Percentiles rank a stretch among this genome's conserved stretches.
These are phyloP conservation scores for Lithophane leautieri DNA, from an alignment of 2,888 invertebrate species.

Conservation along the genomic window DNA sequence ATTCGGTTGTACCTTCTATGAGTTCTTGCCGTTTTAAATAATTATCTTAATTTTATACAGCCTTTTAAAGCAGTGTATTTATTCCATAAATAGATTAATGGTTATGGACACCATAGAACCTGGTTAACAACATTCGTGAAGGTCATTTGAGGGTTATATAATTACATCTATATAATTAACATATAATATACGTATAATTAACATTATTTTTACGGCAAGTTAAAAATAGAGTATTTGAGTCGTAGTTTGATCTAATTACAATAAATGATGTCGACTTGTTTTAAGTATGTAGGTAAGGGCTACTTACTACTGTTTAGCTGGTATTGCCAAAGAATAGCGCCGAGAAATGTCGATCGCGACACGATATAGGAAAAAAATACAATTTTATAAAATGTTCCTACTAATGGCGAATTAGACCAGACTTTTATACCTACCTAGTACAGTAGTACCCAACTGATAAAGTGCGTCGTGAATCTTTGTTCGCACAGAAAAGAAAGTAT, in stretches of 20 bases:
- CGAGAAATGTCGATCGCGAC: neutral
- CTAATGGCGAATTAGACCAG: too few relatives aligned
- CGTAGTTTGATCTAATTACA: conserved; percentile 8
- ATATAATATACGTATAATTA: too few relatives aligned
- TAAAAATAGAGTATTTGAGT: conserved; percentile 13
- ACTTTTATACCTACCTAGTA: too few relatives aligned
- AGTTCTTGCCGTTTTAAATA: conserved; percentile 3
- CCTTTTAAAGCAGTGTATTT: neutral
- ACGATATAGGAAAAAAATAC: neutral
- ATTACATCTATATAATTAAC: too few relatives aligned
- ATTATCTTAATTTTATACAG: conserved; percentile 12
- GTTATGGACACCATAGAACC: conserved; percentile 8
- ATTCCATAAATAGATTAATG: conserved; percentile 10
- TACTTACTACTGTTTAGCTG: neutral
- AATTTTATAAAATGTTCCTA: too few relatives aligned
- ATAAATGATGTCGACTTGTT: conserved; percentile 1
- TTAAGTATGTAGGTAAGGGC: neutral
- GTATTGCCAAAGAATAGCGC: neutral
- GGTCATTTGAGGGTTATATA: conserved; percentile 24
- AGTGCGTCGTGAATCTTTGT: too few relatives aligned
- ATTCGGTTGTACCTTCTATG: neutral
- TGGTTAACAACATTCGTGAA: conserved; percentile 26
- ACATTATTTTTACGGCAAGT: neutral
- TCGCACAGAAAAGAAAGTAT: too few relatives aligned
- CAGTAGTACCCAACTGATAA: too few relatives aligned